Evolutionary conservation across 2,888 invertebrate species (phyloP), one percentile per base, ranked within the genome.

Genomic region (Agrotis exclamationis): DNA sequence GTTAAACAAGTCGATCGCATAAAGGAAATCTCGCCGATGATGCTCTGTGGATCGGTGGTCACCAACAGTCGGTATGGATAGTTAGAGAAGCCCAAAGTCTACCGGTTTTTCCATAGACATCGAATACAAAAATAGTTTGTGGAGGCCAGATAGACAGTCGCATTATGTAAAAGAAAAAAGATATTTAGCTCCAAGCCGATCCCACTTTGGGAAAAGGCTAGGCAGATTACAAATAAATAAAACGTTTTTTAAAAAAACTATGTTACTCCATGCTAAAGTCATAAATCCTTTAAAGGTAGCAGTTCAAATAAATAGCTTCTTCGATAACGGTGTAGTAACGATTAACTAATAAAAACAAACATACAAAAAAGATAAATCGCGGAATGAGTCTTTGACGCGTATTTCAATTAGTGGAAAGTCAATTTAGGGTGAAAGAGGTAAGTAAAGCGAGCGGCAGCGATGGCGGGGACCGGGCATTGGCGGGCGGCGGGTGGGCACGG

Each of bases 361-460:
- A 85, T 79, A 83, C 73, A 83, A 85, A 86, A 83, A 88, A 87
- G 86, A 87, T 88, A 86, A 88, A 90, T 88, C 86, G 86, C 76
- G 74, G 79, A 85, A 85, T 85, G 80, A 84, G 84, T 87, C 88
- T 90, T 88, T 90, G 88, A 88, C 88, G 87, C 89, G 88, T 92
- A 92, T 93, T 93, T 91, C 87, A 93, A 95, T 94, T 93, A 93
- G 88, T 88, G 86, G 80, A 89, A 90, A 94, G 94, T 93, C 93
- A 94, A 95, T 95, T 95, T 91, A 89, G 91, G 91, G 91, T 91
- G 90, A 93, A 95, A 94, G 92, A 93, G 94, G 93, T 94, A 93
- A 94, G 91, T 92, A 92, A 93, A 91, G 89, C 88, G 88, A 85
- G 86, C 84, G 77, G 71, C 74, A 73, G 70, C 72, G 76, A 84